A percentile compares a stretch with the other conserved stretches of the same genome.
phyloP scores from a whole-genome alignment of 2,797 vertebrate genomes.

The Selene dorsalis region DNA sequence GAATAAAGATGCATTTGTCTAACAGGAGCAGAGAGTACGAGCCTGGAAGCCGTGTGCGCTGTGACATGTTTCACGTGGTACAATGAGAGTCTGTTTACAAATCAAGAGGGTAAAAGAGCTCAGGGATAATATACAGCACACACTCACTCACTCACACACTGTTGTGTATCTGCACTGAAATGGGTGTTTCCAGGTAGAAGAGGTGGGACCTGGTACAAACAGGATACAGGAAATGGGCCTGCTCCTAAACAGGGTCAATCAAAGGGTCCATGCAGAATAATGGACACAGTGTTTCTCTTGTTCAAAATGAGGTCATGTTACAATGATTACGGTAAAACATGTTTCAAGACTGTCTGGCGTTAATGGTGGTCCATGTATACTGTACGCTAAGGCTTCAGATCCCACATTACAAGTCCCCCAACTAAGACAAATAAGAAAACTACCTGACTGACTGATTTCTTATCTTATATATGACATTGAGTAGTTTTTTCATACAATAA shows the following conservation, averaged over 20 bases:
- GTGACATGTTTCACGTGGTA: constrained; percentile 56
- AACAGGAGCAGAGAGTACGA: constrained; percentile 36
- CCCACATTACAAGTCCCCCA: background rate
- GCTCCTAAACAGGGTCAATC: constrained; percentile 62
- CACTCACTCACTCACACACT: constrained; percentile 28
- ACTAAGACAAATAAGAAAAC: too few species aligned
- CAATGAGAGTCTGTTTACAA: constrained; percentile 78
- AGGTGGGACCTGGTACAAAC: constrained; percentile 74
- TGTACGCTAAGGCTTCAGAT: background rate
- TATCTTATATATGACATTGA: too few species aligned
- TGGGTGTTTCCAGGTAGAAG: constrained; percentile 72
- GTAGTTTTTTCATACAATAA: too few species aligned
- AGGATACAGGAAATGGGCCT: constrained; percentile 78
- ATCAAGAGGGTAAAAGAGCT: constrained; percentile 43
- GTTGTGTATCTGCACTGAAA: constrained; percentile 41
- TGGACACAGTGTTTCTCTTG: constrained; percentile 64
- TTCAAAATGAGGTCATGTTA: constrained; percentile 46
- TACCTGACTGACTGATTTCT: too few species aligned
- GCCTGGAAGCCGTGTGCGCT: constrained; percentile 39
- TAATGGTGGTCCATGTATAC: background rate
- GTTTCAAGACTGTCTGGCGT: constrained; percentile 1
- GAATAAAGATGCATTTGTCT: constrained; percentile 80
- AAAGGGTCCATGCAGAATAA: constrained; percentile 63
- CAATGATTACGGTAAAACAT: constrained; percentile 36
- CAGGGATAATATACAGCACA: constrained; percentile 52